Conservation (phyloP, 2,888 invertebrate species). For the Drosophila mettleri region DNA sequence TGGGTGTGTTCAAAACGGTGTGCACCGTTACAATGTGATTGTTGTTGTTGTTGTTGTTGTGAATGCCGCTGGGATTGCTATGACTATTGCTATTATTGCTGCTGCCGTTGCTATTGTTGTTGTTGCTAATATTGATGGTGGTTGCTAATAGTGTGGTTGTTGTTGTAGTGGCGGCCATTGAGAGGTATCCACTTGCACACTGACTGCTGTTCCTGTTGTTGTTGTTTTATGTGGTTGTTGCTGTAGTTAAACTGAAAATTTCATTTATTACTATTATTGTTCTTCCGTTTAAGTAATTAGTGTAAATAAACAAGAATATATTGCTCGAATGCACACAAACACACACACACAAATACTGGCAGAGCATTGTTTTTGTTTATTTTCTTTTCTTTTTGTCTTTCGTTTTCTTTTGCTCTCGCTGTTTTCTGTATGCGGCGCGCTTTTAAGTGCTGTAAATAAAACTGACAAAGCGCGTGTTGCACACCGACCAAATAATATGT, state of each 20-base stretch:
- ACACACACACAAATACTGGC: constrained; percentile 11
- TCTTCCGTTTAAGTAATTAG: constrained; percentile 23
- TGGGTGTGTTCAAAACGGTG: constrained; percentile 73
- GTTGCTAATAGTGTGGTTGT: constrained; percentile 67
- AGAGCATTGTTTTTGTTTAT: constrained; percentile 51
- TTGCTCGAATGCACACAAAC: constrained; percentile 11
- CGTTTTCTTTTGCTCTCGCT: constrained; percentile 22
- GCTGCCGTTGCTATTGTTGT: constrained; percentile 39
- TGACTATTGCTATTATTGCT: constrained; percentile 40
- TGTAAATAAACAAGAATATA: constrained; percentile 38
- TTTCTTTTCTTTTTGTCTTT: constrained; percentile 47
- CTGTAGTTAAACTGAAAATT: constrained; percentile 41
- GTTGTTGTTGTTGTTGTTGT: constrained; percentile 53
- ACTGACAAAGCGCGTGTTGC: constrained; percentile 49
- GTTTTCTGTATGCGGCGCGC: constrained; percentile 51
- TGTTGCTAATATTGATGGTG: constrained; percentile 63
- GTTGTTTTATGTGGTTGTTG: constrained; percentile 38
- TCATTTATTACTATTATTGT: constrained; percentile 25
- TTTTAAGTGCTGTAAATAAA: constrained; percentile 47
- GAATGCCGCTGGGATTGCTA: constrained; percentile 35
- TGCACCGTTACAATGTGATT: constrained; percentile 74
- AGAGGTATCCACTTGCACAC: constrained; percentile 69
- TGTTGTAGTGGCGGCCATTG: constrained; percentile 81
- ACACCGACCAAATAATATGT: constrained; percentile 35
- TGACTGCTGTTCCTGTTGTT: constrained; percentile 43